A percentile compares a stretch with the other conserved stretches of the same genome.
Evolutionary conservation across 2,797 vertebrate genomes (phyloP).

Genomic region (Chloroceryle amazona): DNA sequence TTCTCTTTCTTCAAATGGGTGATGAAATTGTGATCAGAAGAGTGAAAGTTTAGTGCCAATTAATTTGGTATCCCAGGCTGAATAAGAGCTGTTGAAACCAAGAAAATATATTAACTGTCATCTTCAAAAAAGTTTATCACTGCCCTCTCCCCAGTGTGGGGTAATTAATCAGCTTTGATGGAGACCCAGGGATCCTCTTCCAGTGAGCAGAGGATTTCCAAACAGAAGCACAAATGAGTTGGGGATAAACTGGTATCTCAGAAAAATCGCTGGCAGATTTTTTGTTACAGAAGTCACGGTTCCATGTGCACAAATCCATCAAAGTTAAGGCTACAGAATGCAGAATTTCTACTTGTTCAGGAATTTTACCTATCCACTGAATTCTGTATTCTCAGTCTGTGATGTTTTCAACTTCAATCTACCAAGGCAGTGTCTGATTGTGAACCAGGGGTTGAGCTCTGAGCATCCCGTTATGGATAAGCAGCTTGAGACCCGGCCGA

Average conservation of each 20-base stretch:
- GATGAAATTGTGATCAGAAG: not conserved
- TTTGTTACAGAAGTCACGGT: not conserved
- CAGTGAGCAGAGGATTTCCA: not conserved
- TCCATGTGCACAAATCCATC: not conserved
- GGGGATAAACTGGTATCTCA: not conserved
- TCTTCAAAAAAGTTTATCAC: not conserved
- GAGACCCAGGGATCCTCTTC: not conserved
- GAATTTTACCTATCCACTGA: not conserved
- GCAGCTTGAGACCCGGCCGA: not conserved
- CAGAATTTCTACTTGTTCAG: not conserved
- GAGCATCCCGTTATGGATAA: not conserved
- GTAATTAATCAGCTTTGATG: conserved; percentile 31
- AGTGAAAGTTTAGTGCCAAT: not conserved
- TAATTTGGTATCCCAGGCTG: not conserved
- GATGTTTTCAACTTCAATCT: not conserved
- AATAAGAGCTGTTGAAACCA: not conserved
- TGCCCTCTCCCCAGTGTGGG: not conserved
- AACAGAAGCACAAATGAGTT: not conserved
- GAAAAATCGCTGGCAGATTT: not conserved
- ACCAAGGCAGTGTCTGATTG: not conserved
- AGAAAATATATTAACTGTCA: not conserved
- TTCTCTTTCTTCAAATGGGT: not conserved
- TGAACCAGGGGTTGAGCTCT: not conserved
- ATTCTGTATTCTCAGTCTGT: not conserved
- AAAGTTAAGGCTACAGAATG: not conserved